Conservation (phyloP, 1,140 invertebrate genomes). For the Hirudo medicinalis region DNA sequence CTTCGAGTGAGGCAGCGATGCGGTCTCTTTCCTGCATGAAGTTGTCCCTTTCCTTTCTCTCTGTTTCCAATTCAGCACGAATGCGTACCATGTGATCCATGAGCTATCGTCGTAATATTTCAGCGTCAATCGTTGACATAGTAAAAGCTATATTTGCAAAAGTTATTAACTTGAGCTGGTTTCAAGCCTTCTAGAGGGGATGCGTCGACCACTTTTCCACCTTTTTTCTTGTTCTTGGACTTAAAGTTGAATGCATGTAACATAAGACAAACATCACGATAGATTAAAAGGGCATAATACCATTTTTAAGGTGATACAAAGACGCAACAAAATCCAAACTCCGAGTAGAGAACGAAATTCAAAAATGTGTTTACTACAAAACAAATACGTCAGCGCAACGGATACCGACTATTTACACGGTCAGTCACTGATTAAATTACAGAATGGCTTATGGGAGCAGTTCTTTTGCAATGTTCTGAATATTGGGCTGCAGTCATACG, state of each 20-base stretch:
- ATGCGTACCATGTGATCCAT: not conserved
- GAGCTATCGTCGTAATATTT: not conserved
- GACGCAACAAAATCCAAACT: too few relatives aligned
- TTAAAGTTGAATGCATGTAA: not conserved
- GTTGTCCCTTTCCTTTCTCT: not conserved
- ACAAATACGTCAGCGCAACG: too few relatives aligned
- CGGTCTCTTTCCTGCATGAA: slow-evolving; percentile 3
- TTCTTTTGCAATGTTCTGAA: slow-evolving; percentile 4
- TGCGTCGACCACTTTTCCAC: not conserved
- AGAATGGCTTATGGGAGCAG: not conserved
- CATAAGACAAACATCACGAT: too few relatives aligned
- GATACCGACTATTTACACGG: too few relatives aligned
- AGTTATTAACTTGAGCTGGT: slow-evolving; percentile 2
- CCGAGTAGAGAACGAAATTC: too few relatives aligned
- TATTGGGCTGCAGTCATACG: slow-evolving; percentile 1
- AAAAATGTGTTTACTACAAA: too few relatives aligned
- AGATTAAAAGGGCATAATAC: too few relatives aligned
- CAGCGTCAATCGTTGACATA: not conserved
- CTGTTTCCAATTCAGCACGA: not conserved
- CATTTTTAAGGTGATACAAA: too few relatives aligned
- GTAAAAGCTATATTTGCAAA: not conserved
- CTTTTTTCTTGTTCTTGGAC: not conserved
- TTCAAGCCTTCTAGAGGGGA: not conserved
- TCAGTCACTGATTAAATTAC: not conserved
- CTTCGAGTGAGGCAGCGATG: not conserved